Evolutionary conservation across 2,888 invertebrate species (phyloP).

Genomic region (Criorhina ranunculi): DNA sequence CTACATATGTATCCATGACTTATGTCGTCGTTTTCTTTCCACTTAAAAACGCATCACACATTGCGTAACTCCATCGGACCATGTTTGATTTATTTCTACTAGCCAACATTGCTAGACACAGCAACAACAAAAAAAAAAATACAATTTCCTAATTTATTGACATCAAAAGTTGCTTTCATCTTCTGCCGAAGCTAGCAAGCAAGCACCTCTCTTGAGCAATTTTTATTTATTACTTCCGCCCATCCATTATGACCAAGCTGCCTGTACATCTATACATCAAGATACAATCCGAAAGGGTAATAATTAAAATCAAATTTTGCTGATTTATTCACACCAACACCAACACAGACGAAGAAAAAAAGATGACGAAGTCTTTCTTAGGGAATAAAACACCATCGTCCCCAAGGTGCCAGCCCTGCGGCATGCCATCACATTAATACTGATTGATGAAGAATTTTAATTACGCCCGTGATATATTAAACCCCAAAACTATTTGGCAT

Average conservation of each 20-base stretch:
- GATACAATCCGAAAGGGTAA: conserved; percentile 24
- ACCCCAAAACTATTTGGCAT: conserved; percentile 74
- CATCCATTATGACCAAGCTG: conserved; percentile 46
- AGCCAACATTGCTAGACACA: conserved; percentile 25
- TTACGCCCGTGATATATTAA: conserved; percentile 76
- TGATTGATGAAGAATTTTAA: conserved; percentile 77
- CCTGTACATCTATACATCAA: conserved; percentile 39
- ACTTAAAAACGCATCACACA: conserved; percentile 26
- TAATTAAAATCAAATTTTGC: conserved; percentile 73
- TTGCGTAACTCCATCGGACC: conserved; percentile 33
- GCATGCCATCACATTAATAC: conserved; percentile 72
- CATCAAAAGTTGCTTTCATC: conserved; percentile 70
- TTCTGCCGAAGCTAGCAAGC: conserved; percentile 44
- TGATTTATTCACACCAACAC: conserved; percentile 67
- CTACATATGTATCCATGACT: background rate
- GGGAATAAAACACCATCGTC: conserved; percentile 8
- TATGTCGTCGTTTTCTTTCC: conserved; percentile 2
- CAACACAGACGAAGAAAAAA: conserved; percentile 4
- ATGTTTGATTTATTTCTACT: conserved; percentile 25
- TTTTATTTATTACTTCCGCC: conserved; percentile 68
- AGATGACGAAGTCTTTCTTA: conserved; percentile 1
- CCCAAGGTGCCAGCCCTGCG: conserved; percentile 63
- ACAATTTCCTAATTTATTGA: conserved; percentile 55
- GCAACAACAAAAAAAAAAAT: conserved; percentile 23
- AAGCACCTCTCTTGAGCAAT: conserved; percentile 61